Base-by-base conservation (phyloP, 2,113 vertebrate genomes). In the Ivindomyrus marchei region DNA sequence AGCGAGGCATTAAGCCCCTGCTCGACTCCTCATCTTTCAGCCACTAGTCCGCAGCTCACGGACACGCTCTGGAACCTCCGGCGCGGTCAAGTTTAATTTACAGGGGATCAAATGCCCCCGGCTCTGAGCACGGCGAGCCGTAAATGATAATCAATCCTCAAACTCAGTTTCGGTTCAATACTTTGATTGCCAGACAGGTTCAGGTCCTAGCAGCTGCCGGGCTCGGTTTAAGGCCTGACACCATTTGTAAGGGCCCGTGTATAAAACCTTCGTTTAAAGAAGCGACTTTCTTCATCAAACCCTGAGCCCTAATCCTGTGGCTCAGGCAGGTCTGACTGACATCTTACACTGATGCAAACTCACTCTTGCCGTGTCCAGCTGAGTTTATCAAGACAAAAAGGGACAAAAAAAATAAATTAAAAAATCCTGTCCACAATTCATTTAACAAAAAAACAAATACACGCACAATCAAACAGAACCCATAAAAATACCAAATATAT, bases 41-140 rank as follows among this genome's bases (percentile, higher is more conserved):
- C 31, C 27, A 0, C 45, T 56, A 27, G 47, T 49, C 50, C 27
- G 3, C 46, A 56, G 85, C 49, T 87, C 50, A 87, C 11, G 50
- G 85, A 53, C 85, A 87, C 47, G 84, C 84, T 86, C 45, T 15
- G 10, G 21, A 86, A 86, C 84, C 84, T 46, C 47, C 24, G 1
- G n/a, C 24, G n/a, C 84, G 24, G 45, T 50, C 50, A 87, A 87
- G 27, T 87, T 87, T 53, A 87, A 53, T 87, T 87, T 87, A 87
- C 47, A 19, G 50, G 85, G 47, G 49, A 87, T 87, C 50, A 31
- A 39, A 49, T 87, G 21, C 50, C 13, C 83, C 85, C 15, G 3
- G 31, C 47, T 56, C 2, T 1, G 13, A 15, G 47, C 31, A 39
- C 1, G 50, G n/a, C 31, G 17, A 53, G 50, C 11, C 47, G n/a